Conservation (phyloP, 2,797 vertebrate genomes). For the Sebastes taczanowskii region DNA sequence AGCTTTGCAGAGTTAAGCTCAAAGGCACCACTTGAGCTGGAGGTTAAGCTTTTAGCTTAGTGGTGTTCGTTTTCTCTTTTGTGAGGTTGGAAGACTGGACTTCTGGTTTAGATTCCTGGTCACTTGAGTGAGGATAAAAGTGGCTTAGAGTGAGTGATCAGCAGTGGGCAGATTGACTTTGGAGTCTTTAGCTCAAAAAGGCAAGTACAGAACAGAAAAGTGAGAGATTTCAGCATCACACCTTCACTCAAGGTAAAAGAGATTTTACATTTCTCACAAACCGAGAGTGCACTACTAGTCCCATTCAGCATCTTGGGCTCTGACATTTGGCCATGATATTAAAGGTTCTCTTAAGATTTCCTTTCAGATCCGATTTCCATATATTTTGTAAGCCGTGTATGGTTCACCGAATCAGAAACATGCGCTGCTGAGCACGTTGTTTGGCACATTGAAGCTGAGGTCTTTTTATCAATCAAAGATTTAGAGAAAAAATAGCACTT, state of each 20-base stretch:
- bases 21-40: slow-evolving; percentile 41
- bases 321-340: slow-evolving; percentile 36
- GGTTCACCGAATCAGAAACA: slow-evolving; percentile 33
- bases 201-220: slow-evolving; percentile 42
- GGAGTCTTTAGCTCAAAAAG: slow-evolving; percentile 67
- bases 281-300: neutral
- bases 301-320: slow-evolving; percentile 10
- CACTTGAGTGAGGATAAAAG: slow-evolving; percentile 69
- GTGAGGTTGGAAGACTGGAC: slow-evolving; percentile 34
- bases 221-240: slow-evolving; percentile 47
- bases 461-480: neutral
- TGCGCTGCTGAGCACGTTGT: neutral
- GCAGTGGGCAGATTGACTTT: slow-evolving; percentile 61
- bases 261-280: slow-evolving; percentile 45
- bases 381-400: neutral
- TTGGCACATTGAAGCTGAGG: neutral
- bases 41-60: slow-evolving; percentile 69
- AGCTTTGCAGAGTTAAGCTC: slow-evolving; percentile 48
- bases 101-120: slow-evolving; percentile 57
- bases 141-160: slow-evolving; percentile 66
- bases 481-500: neutral
- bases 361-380: slow-evolving; percentile 27
- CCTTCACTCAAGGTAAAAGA: slow-evolving; percentile 39
- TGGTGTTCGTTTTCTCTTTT: slow-evolving; percentile 43
- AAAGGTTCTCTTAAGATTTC: slow-evolving; percentile 29